Evolutionary conservation across 2,888 invertebrate species (phyloP).

Genomic region (Tuta absoluta): DNA sequence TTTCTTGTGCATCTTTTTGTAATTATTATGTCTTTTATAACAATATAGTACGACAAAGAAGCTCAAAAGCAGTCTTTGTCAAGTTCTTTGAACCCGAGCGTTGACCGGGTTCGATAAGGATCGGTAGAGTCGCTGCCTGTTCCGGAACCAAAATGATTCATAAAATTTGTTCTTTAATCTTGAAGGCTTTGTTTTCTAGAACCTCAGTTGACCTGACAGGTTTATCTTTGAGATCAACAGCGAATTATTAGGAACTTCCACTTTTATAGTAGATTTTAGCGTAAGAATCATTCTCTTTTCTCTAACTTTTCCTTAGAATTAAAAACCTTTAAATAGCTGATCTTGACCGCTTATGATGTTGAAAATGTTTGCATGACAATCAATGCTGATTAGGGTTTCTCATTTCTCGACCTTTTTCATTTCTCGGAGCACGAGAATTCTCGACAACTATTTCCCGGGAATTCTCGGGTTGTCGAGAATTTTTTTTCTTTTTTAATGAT

Average conservation of each 20-base stretch:
- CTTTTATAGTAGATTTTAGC: background rate
- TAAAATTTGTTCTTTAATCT: slow-evolving; percentile 7
- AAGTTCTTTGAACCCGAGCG: slow-evolving; percentile 27
- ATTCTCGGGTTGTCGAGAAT: no score
- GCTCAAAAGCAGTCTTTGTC: slow-evolving; percentile 14
- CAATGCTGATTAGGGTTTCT: no score
- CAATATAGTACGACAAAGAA: background rate
- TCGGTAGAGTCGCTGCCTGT: slow-evolving; percentile 10
- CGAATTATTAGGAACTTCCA: background rate
- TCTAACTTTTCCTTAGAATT: background rate
- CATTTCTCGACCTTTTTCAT: no score
- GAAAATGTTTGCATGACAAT: slow-evolving; percentile 9
- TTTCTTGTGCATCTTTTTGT: no score
- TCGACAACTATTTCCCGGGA: no score
- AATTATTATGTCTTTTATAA: background rate
- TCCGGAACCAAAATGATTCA: slow-evolving; percentile 21
- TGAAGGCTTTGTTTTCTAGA: background rate
- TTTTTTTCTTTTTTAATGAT: no score
- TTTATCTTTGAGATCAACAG: background rate
- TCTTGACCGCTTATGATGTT: background rate
- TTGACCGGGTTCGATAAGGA: slow-evolving; percentile 29
- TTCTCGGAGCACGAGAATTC: no score
- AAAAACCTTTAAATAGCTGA: background rate
- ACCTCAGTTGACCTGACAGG: background rate
- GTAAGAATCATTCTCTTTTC: background rate